phyloP scores from a whole-genome alignment of 1,140 invertebrate genomes.

The Bombus pyrosoma region DNA sequence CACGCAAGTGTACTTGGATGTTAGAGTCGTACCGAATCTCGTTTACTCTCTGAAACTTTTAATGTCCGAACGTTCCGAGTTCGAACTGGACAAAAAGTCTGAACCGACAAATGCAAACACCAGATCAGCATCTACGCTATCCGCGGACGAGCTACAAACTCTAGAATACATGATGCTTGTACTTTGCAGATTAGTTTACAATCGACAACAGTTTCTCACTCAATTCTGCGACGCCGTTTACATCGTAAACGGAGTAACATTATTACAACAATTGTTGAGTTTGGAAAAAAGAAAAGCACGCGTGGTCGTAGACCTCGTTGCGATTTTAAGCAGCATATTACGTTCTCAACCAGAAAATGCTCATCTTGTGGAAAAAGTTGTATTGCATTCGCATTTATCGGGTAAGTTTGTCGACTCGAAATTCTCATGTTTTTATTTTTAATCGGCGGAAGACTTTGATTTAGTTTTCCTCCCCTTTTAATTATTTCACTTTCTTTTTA shows the following conservation, averaged over 20 bases:
- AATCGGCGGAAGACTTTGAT: not conserved
- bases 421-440: not conserved
- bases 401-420: slow-evolving; percentile 43
- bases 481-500: not conserved
- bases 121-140: slow-evolving; percentile 81
- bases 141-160: slow-evolving; percentile 85
- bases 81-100: slow-evolving; percentile 43
- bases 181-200: slow-evolving; percentile 88
- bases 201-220: slow-evolving; percentile 87
- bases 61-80: slow-evolving; percentile 71
- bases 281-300: slow-evolving; percentile 85
- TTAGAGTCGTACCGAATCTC: slow-evolving; percentile 90
- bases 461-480: not conserved
- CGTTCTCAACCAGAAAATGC: slow-evolving; percentile 89
- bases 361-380: slow-evolving; percentile 88
- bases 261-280: slow-evolving; percentile 79
- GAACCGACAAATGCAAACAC: slow-evolving; percentile 77
- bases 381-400: slow-evolving; percentile 73
- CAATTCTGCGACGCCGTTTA: slow-evolving; percentile 91
- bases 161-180: slow-evolving; percentile 87
- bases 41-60: slow-evolving; percentile 88
- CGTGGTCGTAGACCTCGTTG: slow-evolving; percentile 86
- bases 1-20: slow-evolving; percentile 87
- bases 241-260: slow-evolving; percentile 83
- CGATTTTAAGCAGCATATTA: slow-evolving; percentile 89